Conservation (phyloP, 2,797 vertebrate species). For the Artibeus lituratus region DNA sequence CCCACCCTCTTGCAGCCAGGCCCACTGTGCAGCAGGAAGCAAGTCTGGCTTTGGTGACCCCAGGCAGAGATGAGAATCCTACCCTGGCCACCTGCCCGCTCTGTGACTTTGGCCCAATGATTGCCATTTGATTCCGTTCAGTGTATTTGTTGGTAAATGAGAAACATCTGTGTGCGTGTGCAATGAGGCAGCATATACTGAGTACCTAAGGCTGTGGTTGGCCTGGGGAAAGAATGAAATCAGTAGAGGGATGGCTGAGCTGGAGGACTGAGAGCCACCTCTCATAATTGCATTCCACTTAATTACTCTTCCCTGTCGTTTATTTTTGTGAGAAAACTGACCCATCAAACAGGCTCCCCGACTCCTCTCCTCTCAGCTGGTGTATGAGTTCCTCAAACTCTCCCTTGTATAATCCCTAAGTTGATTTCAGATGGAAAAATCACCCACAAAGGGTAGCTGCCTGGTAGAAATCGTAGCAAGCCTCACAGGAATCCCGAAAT, state of each 20-base stretch:
- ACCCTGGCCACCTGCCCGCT: neutral
- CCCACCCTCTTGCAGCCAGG: rapidly evolving
- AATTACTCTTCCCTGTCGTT: neutral
- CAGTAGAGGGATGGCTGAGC: neutral
- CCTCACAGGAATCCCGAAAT: neutral
- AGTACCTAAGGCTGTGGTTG: rapidly evolving
- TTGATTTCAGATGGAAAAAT: neutral
- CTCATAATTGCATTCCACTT: neutral
- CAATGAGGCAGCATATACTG: rapidly evolving
- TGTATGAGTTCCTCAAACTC: neutral
- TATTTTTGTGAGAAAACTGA: neutral
- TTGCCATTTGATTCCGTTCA: neutral
- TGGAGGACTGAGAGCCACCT: neutral
- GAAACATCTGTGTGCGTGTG: neutral
- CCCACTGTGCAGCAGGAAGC: rapidly evolving
- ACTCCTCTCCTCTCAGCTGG: neutral
- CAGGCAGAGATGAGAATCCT: neutral
- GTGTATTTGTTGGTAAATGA: neutral
- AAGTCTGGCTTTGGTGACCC: too few relatives aligned
- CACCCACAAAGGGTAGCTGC: neutral
- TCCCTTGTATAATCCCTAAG: neutral
- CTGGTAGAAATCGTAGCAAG: rapidly evolving
- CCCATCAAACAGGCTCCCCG: neutral
- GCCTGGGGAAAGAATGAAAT: neutral
- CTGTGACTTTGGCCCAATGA: neutral